Evolutionary conservation across 2,797 vertebrate species (phyloP).

Genomic region (Balearica regulorum): DNA sequence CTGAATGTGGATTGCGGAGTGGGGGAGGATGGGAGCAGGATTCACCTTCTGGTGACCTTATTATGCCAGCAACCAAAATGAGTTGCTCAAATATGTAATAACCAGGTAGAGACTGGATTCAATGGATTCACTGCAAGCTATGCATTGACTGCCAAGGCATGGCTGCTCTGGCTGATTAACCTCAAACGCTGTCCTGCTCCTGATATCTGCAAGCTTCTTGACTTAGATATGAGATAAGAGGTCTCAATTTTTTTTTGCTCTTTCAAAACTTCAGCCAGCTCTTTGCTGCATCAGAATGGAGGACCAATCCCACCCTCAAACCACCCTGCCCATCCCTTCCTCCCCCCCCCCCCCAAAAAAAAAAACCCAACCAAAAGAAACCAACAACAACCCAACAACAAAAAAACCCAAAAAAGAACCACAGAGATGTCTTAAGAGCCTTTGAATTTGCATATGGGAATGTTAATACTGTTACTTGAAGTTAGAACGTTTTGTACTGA

Average conservation of each 20-base stretch:
- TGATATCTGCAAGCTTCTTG: not conserved
- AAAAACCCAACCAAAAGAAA: not conserved
- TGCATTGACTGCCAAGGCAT: not conserved
- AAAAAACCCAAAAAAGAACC: not conserved
- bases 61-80: not conserved
- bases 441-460: not conserved
- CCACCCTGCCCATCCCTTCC: too few relatives aligned
- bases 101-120: not conserved
- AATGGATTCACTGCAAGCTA: not conserved
- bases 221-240: not conserved
- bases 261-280: not conserved
- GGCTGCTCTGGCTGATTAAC: not conserved
- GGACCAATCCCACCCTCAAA: not conserved
- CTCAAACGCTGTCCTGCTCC: accelerated
- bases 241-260: not conserved
- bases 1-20: not conserved
- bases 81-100: not conserved
- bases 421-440: not conserved
- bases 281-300: not conserved
- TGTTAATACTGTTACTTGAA: not conserved
- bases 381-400: not conserved
- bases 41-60: not conserved
- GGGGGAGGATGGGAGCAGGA: not conserved
- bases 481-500: not conserved
- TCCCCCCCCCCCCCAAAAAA: not conserved